Percentiles rank a stretch among this genome's conserved stretches.
Conservation (phyloP, 2,113 vertebrate genomes). For the Gobio gobio region DNA sequence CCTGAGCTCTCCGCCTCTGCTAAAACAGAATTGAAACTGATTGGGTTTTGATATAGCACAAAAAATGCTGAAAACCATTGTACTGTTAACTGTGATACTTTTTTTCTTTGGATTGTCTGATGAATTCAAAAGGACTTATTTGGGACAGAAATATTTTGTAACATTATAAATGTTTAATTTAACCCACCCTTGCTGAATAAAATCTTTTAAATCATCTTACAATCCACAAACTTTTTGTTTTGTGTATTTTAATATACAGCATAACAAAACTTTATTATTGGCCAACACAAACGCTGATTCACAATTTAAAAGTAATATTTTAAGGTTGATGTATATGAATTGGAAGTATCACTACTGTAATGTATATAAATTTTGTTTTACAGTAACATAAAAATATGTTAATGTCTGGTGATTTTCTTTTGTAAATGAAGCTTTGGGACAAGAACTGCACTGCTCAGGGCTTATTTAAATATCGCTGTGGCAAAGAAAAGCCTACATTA, state of each 20-base stretch:
- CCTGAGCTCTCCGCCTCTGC: not conserved
- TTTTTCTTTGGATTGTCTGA: not conserved
- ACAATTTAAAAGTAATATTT: too few relatives aligned
- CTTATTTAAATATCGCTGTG: not conserved
- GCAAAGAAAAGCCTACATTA: not conserved
- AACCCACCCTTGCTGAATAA: too few relatives aligned
- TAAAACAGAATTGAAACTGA: constrained; percentile 13
- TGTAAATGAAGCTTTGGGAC: not conserved
- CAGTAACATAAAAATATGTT: not conserved
- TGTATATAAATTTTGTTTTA: not conserved
- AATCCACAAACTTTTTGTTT: too few relatives aligned
- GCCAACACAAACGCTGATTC: too few relatives aligned
- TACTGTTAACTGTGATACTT: not conserved
- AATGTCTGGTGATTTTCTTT: not conserved
- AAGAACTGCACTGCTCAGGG: not conserved
- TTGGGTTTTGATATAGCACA: not conserved
- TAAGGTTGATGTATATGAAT: too few relatives aligned
- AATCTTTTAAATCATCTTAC: too few relatives aligned
- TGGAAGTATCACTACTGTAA: too few relatives aligned
- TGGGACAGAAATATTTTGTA: not conserved
- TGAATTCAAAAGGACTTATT: not conserved
- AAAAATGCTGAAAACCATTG: not conserved
- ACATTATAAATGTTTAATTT: not conserved
- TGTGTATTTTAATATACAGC: too few relatives aligned
- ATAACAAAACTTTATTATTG: too few relatives aligned